Conservation (phyloP, 2,797 vertebrate species). For the Artibeus jamaicensis region DNA sequence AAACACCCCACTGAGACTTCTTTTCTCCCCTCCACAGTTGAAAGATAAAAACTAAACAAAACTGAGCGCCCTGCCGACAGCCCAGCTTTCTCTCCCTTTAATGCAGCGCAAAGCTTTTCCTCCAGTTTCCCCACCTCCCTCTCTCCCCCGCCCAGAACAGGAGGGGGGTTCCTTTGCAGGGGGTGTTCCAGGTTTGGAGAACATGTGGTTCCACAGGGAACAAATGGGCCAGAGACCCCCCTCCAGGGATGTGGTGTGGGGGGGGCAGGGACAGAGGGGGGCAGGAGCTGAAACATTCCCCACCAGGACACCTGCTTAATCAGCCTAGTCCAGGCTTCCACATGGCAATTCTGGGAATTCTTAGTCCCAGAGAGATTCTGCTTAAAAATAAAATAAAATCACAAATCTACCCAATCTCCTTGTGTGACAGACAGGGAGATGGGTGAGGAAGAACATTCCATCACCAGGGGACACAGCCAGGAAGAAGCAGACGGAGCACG, state of each 20-base stretch:
- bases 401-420: background rate
- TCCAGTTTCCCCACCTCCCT: background rate
- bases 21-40: background rate
- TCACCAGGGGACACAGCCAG: background rate
- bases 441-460: background rate
- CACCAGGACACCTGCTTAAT: background rate
- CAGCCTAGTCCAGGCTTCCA: background rate
- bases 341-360: background rate
- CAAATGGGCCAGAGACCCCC: background rate
- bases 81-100: background rate
- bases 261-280: background rate
- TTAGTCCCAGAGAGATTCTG: background rate
- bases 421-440: background rate
- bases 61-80: background rate
- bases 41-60: conserved; percentile 16
- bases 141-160: background rate
- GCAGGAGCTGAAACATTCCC: background rate
- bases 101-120: background rate
- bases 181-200: background rate
- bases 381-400: background rate
- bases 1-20: background rate
- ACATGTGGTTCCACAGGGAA: background rate
- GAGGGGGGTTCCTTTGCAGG: background rate
- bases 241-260: no score
- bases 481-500: background rate